A percentile compares a stretch with the other conserved stretches of the same genome.
These are phyloP conservation scores for Bhutanitis thaidina DNA, from an alignment of 2,888 invertebrate genomes.

Conservation along the genomic window DNA sequence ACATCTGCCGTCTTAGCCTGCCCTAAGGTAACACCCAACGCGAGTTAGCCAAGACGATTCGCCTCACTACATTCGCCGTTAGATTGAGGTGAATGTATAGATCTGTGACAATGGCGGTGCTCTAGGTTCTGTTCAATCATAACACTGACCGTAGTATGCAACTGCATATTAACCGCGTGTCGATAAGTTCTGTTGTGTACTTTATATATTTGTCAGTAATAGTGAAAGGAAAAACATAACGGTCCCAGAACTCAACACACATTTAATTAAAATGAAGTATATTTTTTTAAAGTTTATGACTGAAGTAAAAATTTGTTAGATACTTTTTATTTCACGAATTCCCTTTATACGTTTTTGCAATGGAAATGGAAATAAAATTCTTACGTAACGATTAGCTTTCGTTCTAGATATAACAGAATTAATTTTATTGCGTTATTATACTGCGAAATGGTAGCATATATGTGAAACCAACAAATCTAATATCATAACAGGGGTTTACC, in stretches of 20 bases:
- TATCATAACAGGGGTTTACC: constrained; percentile 43
- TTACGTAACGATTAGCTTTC: too few species aligned
- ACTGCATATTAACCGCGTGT: too few species aligned
- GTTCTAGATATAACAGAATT: not conserved
- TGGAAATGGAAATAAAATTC: not conserved
- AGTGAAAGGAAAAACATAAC: too few species aligned
- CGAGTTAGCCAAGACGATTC: constrained; percentile 49
- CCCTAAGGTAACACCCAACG: constrained; percentile 49
- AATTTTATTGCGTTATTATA: constrained; percentile 37
- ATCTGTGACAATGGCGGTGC: not conserved
- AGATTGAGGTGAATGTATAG: constrained; percentile 22
- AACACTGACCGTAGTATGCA: not conserved
- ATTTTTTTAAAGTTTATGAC: too few species aligned
- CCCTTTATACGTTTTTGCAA: too few species aligned
- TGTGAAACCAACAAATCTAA: constrained; percentile 43
- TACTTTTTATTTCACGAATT: too few species aligned
- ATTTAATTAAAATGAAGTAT: too few species aligned
- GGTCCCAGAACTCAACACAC: too few species aligned
- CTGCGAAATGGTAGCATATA: constrained; percentile 27
- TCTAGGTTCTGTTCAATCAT: not conserved
- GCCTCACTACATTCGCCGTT: constrained; percentile 60
- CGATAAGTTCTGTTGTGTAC: too few species aligned
- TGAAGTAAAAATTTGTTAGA: too few species aligned
- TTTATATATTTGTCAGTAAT: too few species aligned
- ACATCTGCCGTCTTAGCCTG: constrained; percentile 74